Conservation (phyloP, 2,888 invertebrate genomes). For the Merodon equestris region DNA sequence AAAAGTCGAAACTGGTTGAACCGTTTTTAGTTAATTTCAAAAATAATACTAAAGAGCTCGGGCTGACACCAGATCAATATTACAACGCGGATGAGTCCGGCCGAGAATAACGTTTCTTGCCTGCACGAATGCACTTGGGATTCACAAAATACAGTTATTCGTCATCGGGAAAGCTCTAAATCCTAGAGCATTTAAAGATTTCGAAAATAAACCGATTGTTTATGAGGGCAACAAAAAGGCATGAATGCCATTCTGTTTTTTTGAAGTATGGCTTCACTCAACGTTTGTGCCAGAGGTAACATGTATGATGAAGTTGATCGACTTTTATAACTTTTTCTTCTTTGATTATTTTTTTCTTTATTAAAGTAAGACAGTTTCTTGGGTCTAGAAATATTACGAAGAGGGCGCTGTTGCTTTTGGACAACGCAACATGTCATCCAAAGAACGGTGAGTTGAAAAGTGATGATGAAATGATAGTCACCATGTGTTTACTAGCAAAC, state of each 20-base stretch:
- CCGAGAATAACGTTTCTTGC: too few relatives aligned
- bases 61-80: constrained; percentile 10
- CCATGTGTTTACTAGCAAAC: too few relatives aligned
- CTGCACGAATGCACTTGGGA: too few relatives aligned
- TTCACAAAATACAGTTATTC: too few relatives aligned
- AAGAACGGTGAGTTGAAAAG: constrained; percentile 36
- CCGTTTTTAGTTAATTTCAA: constrained; percentile 13
- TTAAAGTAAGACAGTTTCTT: constrained; percentile 17
- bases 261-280: constrained; percentile 11
- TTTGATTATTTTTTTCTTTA: too few relatives aligned
- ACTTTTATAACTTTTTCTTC: too few relatives aligned
- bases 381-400: constrained; percentile 3
- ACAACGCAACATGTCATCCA: too few relatives aligned
- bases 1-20: constrained; percentile 22
- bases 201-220: constrained; percentile 7
- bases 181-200: too few relatives aligned
- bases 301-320: too few relatives aligned
- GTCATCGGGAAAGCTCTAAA: too few relatives aligned
- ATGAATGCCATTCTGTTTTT: background rate
- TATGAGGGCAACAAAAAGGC: constrained; percentile 14
- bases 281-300: too few relatives aligned
- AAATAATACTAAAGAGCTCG: constrained; percentile 24
- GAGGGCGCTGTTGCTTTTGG: constrained; percentile 15
- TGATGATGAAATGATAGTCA: too few relatives aligned
- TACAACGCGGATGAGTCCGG: constrained; percentile 15